These are phyloP conservation scores for Meloidogyne hapla DNA, from an alignment of 1,140 invertebrate genomes.

Conservation along the genomic window DNA sequence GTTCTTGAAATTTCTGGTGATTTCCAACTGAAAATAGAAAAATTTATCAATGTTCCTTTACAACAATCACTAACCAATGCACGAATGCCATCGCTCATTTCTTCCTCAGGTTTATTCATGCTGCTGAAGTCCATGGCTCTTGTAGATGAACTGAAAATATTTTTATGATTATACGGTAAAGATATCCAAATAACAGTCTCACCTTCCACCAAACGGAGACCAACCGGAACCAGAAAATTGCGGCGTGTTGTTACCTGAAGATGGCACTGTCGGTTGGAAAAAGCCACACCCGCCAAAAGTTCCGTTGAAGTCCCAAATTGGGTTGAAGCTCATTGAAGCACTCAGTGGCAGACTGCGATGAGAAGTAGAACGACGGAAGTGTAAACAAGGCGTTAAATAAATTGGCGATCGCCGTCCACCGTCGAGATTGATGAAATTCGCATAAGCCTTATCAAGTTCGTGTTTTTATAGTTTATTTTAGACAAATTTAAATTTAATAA, in stretches of 20 bases:
- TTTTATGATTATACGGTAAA: not conserved
- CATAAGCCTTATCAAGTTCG: not conserved
- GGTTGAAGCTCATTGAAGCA: not conserved
- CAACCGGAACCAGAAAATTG: not conserved
- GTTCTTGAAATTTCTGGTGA: slow-evolving; percentile 3
- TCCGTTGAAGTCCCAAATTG: slow-evolving; percentile 2
- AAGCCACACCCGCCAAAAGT: not conserved
- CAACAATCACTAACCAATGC: not conserved
- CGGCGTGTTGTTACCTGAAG: not conserved
- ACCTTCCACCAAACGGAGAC: not conserved
- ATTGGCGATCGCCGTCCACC: not conserved
- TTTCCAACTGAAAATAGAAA: not conserved
- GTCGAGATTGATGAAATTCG: not conserved
- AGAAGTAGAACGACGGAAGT: not conserved
- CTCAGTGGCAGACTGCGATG: not conserved
- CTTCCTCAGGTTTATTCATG: slow-evolving; percentile 1
- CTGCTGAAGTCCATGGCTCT: not conserved
- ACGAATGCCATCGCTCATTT: not conserved
- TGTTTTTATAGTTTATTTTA: not conserved
- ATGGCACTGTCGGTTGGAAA: not conserved
- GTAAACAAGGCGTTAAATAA: not conserved
- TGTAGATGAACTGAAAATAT: not conserved
- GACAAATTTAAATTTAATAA: too few species aligned
- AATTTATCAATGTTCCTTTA: not conserved
- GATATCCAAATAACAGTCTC: not conserved